A percentile compares a stretch with the other conserved stretches of the same genome.
Conservation (phyloP, 2,113 vertebrate genomes). For the Perccottus glenii region DNA sequence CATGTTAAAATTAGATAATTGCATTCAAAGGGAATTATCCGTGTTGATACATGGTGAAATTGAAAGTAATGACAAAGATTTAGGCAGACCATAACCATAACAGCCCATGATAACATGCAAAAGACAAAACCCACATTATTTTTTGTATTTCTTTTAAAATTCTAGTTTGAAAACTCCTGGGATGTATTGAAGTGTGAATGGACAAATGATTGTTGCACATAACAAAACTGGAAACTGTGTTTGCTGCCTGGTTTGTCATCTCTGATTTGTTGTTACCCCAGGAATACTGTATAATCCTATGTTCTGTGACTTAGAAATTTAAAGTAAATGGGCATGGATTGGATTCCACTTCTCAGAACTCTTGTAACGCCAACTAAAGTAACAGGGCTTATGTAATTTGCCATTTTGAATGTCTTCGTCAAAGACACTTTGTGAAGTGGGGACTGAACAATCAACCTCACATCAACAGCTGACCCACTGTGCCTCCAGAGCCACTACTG, state of each 20-base stretch:
- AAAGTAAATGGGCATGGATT: too few species aligned
- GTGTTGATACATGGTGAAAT: constrained; percentile 43
- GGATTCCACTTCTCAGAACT: too few species aligned
- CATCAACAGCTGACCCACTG: background rate
- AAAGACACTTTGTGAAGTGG: background rate
- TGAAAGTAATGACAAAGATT: constrained; percentile 43
- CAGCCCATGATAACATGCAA: background rate
- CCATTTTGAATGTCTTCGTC: background rate
- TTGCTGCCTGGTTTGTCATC: too few species aligned
- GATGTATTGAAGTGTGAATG: too few species aligned
- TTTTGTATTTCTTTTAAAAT: too few species aligned
- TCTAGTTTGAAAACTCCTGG: background rate
- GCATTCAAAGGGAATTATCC: constrained; percentile 32
- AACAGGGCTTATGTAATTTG: background rate
- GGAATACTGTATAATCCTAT: too few species aligned
- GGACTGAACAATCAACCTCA: constrained; percentile 1
- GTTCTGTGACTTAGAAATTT: too few species aligned
- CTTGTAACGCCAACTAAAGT: too few species aligned
- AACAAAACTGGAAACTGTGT: background rate
- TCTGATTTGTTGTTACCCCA: too few species aligned
- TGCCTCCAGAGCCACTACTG: background rate
- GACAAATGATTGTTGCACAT: background rate
- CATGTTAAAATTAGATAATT: constrained; percentile 41
- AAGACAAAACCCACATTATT: background rate
- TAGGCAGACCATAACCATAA: constrained; percentile 30